Conservation (phyloP, 2,888 invertebrate species). For the Nomada ruficornis region DNA sequence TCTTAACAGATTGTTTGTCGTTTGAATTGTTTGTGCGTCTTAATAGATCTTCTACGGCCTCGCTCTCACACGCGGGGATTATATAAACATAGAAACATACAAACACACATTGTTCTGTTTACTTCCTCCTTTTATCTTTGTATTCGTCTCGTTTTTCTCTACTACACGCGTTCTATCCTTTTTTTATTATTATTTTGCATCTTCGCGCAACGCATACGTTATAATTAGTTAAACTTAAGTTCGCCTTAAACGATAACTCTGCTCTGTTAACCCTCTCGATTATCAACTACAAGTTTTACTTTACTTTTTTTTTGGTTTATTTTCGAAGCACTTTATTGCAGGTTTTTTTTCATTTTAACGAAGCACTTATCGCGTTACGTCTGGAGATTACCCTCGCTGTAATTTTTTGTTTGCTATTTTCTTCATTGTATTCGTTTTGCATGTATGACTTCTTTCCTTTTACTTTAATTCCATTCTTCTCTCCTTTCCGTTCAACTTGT, state of each 20-base stretch:
- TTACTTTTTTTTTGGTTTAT: slow-evolving; percentile 24
- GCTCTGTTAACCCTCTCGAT: slow-evolving; percentile 64
- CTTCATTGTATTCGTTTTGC: background rate
- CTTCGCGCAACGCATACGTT: slow-evolving; percentile 63
- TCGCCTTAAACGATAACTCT: slow-evolving; percentile 65
- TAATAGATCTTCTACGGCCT: slow-evolving; percentile 67
- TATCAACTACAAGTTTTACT: slow-evolving; percentile 67
- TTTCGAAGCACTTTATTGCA: slow-evolving; percentile 78
- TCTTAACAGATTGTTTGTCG: slow-evolving; percentile 25
- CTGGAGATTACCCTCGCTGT: slow-evolving; percentile 48
- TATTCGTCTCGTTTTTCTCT: slow-evolving; percentile 45
- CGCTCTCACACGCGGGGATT: slow-evolving; percentile 76
- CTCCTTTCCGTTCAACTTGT: slow-evolving; percentile 10
- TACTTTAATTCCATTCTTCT: background rate
- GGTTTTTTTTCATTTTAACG: slow-evolving; percentile 71
- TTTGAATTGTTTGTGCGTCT: slow-evolving; percentile 69
- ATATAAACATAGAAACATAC: slow-evolving; percentile 83
- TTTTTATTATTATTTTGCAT: slow-evolving; percentile 12
- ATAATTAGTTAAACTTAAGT: slow-evolving; percentile 55
- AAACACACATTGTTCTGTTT: slow-evolving; percentile 78
- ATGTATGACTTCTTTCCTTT: background rate
- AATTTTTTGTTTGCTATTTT: slow-evolving; percentile 7
- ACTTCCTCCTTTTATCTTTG: slow-evolving; percentile 18
- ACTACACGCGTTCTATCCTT: slow-evolving; percentile 50
- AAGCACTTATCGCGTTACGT: slow-evolving; percentile 78